Base-by-base conservation (phyloP, 2,888 invertebrate species). In the Allacma fusca region DNA sequence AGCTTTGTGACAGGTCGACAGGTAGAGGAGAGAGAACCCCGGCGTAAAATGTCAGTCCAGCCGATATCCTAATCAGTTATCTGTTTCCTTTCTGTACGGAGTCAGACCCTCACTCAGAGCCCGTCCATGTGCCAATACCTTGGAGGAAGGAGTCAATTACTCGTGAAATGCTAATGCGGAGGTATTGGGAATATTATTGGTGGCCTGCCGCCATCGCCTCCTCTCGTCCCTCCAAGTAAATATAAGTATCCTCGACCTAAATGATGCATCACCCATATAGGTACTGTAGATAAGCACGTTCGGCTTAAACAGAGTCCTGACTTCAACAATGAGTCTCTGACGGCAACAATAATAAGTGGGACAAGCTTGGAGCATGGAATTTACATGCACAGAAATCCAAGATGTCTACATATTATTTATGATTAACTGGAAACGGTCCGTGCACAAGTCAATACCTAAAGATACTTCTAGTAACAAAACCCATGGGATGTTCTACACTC, bases 111-210 rank as follows among this genome's bases (percentile, higher is more conserved):
- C 64, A 29, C 71, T 77, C 29, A 26, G 29, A n/a, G 75, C 50
- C 74, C 75, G 69, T 50, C 75, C 71, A 71, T 78, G 78, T 50
- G 77, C 65, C 77, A 77, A 75, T 73, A 64, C 29, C 59, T 43
- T 62, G n/a, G 23, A 24, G 24, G 26, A 44, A 26, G 75, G 75
- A 77, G 73, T 71, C 73, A 74, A 77, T 78, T 76, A 67, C 59
- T 50, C 74, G 57, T 71, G 57, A 74, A 71, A 75, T 69, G 67
- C 57, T 71, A 43, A 80, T 75, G 57, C 79, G 78, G 75, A 77
- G 78, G 74, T 64, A 79, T 78, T 73, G 75, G 78, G 77, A 76
- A 24, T n/a, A 34, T 62, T 62, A 62, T 62, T 62, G 76, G 69
- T 75, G 69, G 70, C 78, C 79, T 77, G 64, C 69, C 50, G 64